These are phyloP conservation scores for Gastracanthus pulcherrimus DNA, from an alignment of 2,888 invertebrate genomes.

Conservation along the genomic window DNA sequence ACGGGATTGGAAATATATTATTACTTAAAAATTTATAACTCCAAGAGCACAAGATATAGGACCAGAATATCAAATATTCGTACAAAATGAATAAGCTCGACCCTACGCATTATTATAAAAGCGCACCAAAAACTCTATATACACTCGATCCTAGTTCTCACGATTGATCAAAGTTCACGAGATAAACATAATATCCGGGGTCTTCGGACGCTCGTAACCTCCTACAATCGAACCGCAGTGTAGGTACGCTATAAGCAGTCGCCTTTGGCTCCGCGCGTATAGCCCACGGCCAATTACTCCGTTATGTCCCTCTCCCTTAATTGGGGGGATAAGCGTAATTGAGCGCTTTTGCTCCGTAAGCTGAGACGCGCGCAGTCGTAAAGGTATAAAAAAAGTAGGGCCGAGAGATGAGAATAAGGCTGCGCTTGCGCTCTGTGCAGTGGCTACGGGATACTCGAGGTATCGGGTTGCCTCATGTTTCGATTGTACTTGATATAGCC, in stretches of 20 bases:
- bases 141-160: not conserved
- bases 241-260: not conserved
- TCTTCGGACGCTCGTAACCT: not conserved
- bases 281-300: not conserved
- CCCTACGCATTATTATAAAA: too few species aligned
- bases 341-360: not conserved
- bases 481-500: not conserved
- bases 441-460: not conserved
- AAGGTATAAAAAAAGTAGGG: not conserved
- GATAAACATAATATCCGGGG: too few species aligned
- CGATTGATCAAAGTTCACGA: slow-evolving; percentile 10
- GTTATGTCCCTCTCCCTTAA: not conserved
- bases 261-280: not conserved
- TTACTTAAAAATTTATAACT: too few species aligned
- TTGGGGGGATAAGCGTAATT: not conserved
- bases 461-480: not conserved
- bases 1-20: too few species aligned
- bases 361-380: not conserved
- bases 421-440: not conserved
- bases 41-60: too few species aligned
- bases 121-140: not conserved
- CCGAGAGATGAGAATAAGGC: not conserved
- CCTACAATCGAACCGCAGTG: not conserved
- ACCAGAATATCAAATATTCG: too few species aligned
- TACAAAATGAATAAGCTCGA: too few species aligned